Conservation (phyloP, 1,140 invertebrate species). For the Triops cancriformis region DNA sequence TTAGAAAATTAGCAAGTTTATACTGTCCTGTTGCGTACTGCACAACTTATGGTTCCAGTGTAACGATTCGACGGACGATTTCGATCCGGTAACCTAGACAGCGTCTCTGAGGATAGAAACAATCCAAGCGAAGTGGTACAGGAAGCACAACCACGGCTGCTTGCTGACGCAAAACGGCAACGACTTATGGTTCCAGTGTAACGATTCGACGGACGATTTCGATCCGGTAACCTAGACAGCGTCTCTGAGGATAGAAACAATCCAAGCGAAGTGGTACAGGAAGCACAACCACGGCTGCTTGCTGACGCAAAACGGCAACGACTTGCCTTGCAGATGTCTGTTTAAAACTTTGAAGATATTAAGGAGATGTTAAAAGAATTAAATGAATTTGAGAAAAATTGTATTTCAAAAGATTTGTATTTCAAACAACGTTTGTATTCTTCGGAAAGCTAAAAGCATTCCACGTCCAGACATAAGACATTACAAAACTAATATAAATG, state of each 20-base stretch:
- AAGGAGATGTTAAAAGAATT: too few relatives aligned
- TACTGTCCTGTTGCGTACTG: slow-evolving; percentile 37
- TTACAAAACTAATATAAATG: too few relatives aligned
- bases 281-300: not conserved
- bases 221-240: not conserved
- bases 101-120: not conserved
- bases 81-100: not conserved
- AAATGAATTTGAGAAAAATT: too few relatives aligned
- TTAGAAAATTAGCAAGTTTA: slow-evolving; percentile 33
- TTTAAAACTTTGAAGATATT: not conserved
- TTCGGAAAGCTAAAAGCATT: too few relatives aligned
- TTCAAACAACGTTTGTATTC: not conserved
- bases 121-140: not conserved
- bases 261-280: not conserved
- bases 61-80: slow-evolving; percentile 27
- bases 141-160: not conserved
- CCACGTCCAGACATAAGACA: too few relatives aligned
- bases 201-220: slow-evolving; percentile 26
- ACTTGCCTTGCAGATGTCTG: not conserved
- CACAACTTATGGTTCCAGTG: slow-evolving; percentile 37
- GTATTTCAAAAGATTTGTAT: not conserved
- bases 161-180: slow-evolving; percentile 28
- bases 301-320: not conserved
- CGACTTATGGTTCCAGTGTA: slow-evolving; percentile 35
- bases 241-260: not conserved